A percentile compares a stretch with the other conserved stretches of the same genome.
phyloP scores from a whole-genome alignment of 2,113 vertebrate species.

The Epinephelus fuscoguttatus region DNA sequence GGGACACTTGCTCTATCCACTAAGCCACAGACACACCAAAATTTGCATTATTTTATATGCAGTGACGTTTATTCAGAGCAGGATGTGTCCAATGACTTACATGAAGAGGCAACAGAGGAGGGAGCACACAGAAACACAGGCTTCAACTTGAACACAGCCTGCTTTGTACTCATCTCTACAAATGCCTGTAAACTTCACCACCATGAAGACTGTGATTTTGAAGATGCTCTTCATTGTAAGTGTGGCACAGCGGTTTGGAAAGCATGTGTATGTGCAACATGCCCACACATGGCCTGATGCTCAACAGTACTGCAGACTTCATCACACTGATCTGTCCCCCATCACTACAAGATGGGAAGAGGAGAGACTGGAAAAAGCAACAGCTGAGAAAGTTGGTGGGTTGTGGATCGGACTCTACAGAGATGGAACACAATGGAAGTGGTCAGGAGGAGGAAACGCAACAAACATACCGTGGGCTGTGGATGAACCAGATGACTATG shows the following conservation, averaged over 20 bases:
- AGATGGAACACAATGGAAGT: slow-evolving; percentile 17
- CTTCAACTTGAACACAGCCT: background rate
- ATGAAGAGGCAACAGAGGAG: background rate
- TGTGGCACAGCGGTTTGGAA: background rate
- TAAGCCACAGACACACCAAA: too few relatives aligned
- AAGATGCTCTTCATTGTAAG: background rate
- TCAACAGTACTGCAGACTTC: background rate
- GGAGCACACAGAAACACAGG: background rate
- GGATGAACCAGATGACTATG: accelerated
- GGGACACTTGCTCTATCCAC: too few relatives aligned
- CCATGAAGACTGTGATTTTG: background rate
- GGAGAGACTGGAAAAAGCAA: background rate
- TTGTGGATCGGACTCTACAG: slow-evolving; percentile 45
- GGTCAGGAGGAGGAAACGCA: slow-evolving; percentile 16
- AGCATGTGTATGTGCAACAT: background rate
- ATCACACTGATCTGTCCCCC: slow-evolving; percentile 14
- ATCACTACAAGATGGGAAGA: background rate
- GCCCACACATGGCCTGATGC: accelerated
- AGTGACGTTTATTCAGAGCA: background rate
- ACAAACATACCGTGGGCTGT: accelerated
- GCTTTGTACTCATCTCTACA: too few relatives aligned
- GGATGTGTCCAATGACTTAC: background rate
- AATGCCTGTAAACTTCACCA: background rate
- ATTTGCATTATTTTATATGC: background rate
- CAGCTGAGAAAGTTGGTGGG: accelerated